Evolutionary conservation across 2,797 vertebrate genomes (phyloP).

Genomic region (Diglossa cyanea): DNA sequence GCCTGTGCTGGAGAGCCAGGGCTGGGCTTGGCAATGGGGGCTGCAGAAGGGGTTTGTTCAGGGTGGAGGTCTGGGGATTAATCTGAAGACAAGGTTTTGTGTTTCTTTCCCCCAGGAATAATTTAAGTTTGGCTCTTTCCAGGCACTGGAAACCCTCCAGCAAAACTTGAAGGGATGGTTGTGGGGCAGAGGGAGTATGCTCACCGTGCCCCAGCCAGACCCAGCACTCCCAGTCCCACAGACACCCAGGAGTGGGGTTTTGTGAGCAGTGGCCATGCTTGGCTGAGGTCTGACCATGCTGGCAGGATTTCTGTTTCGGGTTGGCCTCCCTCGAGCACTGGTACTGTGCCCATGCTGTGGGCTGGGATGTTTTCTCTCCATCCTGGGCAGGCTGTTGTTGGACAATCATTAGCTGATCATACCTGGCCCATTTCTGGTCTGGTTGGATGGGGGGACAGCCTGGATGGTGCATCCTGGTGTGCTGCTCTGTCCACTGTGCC

Average conservation of each 20-base stretch:
- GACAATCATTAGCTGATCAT: not conserved
- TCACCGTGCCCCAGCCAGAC: not conserved
- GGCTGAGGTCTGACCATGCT: not conserved
- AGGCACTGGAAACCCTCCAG: not conserved
- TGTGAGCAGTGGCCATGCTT: not conserved
- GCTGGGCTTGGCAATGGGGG: not conserved
- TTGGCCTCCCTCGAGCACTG: not conserved
- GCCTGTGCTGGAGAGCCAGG: not conserved
- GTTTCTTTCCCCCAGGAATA: not conserved
- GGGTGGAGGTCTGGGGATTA: not conserved
- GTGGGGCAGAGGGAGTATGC: accelerated
- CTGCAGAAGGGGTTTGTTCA: conserved; percentile 33
- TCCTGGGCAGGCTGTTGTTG: not conserved
- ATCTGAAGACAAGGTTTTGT: not conserved
- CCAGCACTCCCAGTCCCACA: not conserved
- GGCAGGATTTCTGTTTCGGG: not conserved
- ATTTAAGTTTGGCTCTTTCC: not conserved
- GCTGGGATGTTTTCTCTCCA: not conserved
- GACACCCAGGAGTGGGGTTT: not conserved
- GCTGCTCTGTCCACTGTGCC: not conserved
- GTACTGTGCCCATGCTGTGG: not conserved
- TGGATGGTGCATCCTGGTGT: not conserved
- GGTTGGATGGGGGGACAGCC: not conserved
- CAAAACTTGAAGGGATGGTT: not conserved
- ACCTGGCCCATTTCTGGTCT: not conserved